Evolutionary conservation across 2,113 vertebrate genomes (phyloP).

Genomic region (Oryzias woworae): DNA sequence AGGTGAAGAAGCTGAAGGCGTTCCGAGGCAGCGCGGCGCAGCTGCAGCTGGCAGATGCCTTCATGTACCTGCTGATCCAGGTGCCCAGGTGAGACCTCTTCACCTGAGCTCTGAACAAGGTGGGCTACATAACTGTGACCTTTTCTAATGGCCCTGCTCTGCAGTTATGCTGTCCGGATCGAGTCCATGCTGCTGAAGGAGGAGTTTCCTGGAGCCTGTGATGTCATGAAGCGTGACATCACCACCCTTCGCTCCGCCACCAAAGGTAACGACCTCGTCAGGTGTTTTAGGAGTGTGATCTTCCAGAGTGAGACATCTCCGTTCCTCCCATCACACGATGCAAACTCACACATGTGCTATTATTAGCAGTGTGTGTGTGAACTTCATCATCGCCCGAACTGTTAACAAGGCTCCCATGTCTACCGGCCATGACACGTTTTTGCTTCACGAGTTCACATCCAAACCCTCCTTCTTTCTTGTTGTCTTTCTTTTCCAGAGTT

Average conservation of each 20-base stretch:
- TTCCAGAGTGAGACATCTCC: conserved; percentile 2
- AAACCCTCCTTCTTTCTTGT: not conserved
- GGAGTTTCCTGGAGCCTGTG: conserved; percentile 82
- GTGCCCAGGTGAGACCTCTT: conserved; percentile 86
- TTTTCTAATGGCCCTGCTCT: not conserved
- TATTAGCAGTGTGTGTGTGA: conserved; percentile 40
- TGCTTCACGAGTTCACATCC: not conserved
- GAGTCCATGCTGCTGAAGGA: conserved; percentile 91
- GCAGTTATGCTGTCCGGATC: conserved; percentile 85
- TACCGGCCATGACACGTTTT: not conserved
- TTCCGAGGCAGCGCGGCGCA: conserved; percentile 83
- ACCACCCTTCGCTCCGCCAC: conserved; percentile 78
- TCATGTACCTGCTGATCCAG: conserved; percentile 85
- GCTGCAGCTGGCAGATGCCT: conserved; percentile 88
- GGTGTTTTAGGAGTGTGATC: too few relatives aligned
- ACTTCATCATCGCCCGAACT: conserved; percentile 24
- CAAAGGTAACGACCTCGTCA: conserved; percentile 76
- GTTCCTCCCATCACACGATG: conserved; percentile 1
- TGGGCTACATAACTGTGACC: too few relatives aligned
- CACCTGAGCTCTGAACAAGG: too few relatives aligned
- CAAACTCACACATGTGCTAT: conserved; percentile 29
- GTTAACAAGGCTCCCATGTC: conserved; percentile 13
- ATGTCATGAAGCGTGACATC: conserved; percentile 82
- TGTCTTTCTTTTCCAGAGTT: conserved; percentile 75
- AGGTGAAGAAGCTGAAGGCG: conserved; percentile 87